These are phyloP conservation scores for Aspidiotus rigidus DNA, from an alignment of 2,888 invertebrate species.

Conservation along the genomic window DNA sequence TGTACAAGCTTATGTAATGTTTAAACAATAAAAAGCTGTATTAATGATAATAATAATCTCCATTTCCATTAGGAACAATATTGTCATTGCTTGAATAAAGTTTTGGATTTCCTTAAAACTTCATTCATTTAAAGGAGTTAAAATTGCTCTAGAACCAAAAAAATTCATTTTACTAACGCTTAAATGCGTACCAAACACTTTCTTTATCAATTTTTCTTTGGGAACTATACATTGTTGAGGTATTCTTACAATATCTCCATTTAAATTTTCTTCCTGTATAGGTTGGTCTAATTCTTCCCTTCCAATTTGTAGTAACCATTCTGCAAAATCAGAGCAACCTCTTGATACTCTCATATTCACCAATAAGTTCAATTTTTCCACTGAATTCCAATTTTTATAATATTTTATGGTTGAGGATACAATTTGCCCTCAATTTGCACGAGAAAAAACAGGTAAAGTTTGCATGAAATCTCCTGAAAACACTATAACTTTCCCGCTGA, in stretches of 20 bases:
- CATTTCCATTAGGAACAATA: neutral
- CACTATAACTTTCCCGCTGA: neutral
- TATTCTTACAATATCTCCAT: neutral
- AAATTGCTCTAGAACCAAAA: neutral
- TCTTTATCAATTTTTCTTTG: neutral
- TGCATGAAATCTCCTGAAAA: constrained; percentile 8
- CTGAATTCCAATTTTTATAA: neutral
- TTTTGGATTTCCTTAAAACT: neutral
- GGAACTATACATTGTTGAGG: neutral
- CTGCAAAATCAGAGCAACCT: neutral
- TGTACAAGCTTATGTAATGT: too few species aligned
- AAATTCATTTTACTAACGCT: neutral
- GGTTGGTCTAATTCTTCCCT: neutral
- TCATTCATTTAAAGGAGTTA: neutral
- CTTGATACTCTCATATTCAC: neutral
- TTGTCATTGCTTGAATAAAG: neutral
- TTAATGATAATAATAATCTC: too few species aligned
- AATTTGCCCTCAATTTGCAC: neutral
- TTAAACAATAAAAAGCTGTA: too few species aligned
- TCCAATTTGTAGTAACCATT: neutral
- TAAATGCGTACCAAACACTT: neutral
- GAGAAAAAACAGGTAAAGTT: neutral
- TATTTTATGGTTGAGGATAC: neutral
- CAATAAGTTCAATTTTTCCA: neutral
- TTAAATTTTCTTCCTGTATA: neutral